Base-by-base conservation (phyloP, 2,888 invertebrate genomes). In the Tholera decimalis region DNA sequence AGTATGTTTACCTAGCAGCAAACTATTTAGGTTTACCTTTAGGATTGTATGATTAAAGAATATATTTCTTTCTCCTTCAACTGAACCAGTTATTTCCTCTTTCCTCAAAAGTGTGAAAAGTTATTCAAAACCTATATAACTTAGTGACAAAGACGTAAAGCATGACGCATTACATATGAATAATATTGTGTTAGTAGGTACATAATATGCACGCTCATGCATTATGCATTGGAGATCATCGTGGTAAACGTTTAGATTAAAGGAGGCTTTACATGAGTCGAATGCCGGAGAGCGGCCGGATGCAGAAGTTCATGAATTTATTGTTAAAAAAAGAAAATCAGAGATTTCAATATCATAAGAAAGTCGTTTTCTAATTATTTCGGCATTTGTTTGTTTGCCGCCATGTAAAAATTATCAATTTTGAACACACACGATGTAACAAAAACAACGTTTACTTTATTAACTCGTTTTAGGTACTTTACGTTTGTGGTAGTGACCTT, bases 161-260 rank as follows among this genome's bases (percentile, higher is more conserved):
- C 67, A 77, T 73, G 71, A 82, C 59, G 82, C 68, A 77, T 77
- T 71, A 58, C 56, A 61, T 35, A 64, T 63, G 71, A 82, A 78
- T 80, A 76, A 75, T 78, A 76, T 78, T 69, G 71, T 73, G 78
- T 67, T 72, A 77, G 70, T n/a, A n/a, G n/a, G n/a, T 73, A 82
- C 77, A 76, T 74, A 77, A 88, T 88, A 87, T 90, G 90, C 89
- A 88, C 80, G 79, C 83, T 86, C 88, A 91, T 94, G 88, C 88
- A 93, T 92, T 87, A 91, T 93, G 88, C 88, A 93, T 90, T 80
- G 80, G 85, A 86, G 89, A 91, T 91, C 90, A 89, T 87, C 86
- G 85, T 81, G 73, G 82, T 86, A 86, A 89, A 86, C 89, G 88
- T 84, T 84, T 85, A 73, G 61, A 73, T 67, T 78, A 73, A 82